These are phyloP conservation scores for Xanthia icteritia DNA, from an alignment of 2,888 invertebrate genomes.

Conservation along the genomic window DNA sequence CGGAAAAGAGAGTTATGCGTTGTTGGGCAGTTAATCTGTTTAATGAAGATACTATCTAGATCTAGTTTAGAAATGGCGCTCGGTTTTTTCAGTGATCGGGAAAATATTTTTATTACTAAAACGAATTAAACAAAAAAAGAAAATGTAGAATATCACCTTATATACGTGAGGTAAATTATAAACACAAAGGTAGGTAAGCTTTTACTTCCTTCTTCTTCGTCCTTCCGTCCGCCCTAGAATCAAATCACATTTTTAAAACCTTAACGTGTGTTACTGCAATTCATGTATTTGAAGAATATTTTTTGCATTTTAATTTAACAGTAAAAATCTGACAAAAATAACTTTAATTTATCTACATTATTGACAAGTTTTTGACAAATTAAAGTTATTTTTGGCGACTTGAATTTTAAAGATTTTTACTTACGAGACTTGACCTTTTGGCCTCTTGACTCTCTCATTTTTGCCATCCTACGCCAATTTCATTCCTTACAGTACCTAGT, in stretches of 20 bases:
- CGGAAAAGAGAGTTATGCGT: constrained; percentile 30
- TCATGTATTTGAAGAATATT: too few species aligned
- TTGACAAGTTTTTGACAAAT: too few species aligned
- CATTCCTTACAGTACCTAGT: too few species aligned
- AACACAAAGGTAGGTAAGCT: neutral
- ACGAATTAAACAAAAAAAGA: too few species aligned
- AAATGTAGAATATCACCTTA: too few species aligned
- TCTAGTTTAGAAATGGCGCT: neutral
- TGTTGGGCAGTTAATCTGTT: constrained; percentile 1
- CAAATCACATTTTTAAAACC: neutral
- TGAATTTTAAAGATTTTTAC: too few species aligned
- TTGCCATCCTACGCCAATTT: neutral
- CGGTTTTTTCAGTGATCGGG: neutral
- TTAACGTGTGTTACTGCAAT: neutral
- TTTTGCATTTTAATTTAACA: too few species aligned
- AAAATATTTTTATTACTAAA: neutral
- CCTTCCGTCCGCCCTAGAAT: neutral
- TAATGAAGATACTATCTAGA: neutral
- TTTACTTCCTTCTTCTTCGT: neutral
- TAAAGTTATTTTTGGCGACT: too few species aligned
- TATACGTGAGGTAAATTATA: neutral
- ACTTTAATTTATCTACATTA: too few species aligned
- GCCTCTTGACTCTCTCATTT: neutral
- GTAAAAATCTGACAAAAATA: too few species aligned
- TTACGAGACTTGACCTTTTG: neutral